These are phyloP conservation scores for Eupithecia abbreviata DNA, from an alignment of 2,888 invertebrate genomes.

Conservation along the genomic window DNA sequence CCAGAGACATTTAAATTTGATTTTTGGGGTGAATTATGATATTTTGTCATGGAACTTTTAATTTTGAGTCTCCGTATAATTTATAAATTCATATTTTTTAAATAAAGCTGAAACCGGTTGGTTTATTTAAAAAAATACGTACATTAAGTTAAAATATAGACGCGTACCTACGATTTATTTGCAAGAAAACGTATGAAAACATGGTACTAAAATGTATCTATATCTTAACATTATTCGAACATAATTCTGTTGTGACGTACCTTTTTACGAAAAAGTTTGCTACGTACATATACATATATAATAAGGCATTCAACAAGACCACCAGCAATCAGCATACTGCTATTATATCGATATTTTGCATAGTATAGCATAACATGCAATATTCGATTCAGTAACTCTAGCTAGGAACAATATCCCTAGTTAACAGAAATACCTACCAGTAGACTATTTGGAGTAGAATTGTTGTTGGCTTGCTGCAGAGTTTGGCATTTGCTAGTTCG, in stretches of 20 bases:
- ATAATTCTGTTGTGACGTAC: too few relatives aligned
- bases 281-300: neutral
- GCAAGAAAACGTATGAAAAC: neutral
- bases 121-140: neutral
- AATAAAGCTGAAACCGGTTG: neutral
- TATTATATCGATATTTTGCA: neutral
- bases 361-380: neutral
- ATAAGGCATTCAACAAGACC: neutral
- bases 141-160: neutral
- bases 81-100: neutral
- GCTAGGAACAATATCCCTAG: conserved; percentile 1
- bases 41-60: conserved; percentile 2
- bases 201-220: too few relatives aligned
- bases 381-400: neutral
- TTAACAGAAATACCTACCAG: conserved; percentile 19
- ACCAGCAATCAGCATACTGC: neutral
- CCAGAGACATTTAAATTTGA: neutral
- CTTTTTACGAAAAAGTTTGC: neutral
- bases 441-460: conserved; percentile 50
- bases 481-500: conserved; percentile 37
- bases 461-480: conserved; percentile 46
- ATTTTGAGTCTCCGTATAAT: neutral
- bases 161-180: neutral
- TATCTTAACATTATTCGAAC: too few relatives aligned
- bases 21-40: neutral